Conservation (phyloP, 2,113 vertebrate species). For the Labeo rohita region DNA sequence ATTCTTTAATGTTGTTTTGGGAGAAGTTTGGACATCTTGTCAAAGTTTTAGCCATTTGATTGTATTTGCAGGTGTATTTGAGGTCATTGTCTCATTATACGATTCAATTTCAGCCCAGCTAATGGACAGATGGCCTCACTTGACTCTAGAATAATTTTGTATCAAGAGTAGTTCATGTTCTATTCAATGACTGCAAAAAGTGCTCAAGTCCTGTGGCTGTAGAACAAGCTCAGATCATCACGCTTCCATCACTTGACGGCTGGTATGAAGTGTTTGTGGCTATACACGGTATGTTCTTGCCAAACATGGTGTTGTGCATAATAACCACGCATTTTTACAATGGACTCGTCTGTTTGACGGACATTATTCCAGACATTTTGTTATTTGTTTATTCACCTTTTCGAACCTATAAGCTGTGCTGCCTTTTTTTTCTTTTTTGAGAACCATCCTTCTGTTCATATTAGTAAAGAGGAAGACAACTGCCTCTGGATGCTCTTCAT, state of each 20-base stretch:
- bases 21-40: background rate
- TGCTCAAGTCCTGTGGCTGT: slow-evolving; percentile 9
- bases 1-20: too few species aligned
- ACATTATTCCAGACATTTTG: slow-evolving; percentile 9
- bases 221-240: slow-evolving; percentile 31
- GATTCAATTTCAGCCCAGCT: background rate
- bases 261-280: slow-evolving; percentile 5
- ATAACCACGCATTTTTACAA: slow-evolving; percentile 11
- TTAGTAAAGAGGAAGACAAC: slow-evolving; percentile 6
- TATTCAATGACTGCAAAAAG: slow-evolving; percentile 15
- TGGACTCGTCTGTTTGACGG: slow-evolving; percentile 9
- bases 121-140: slow-evolving; percentile 15
- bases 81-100: slow-evolving; percentile 17
- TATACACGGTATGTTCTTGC: slow-evolving; percentile 30
- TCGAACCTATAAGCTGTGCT: background rate
- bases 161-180: slow-evolving; percentile 23
- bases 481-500: background rate
- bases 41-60: background rate
- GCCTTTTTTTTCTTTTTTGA: background rate
- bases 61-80: background rate
- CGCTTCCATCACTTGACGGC: slow-evolving; percentile 23
- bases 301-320: slow-evolving; percentile 20
- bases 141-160: slow-evolving; percentile 19
- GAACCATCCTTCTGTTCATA: background rate
- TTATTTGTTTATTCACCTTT: slow-evolving; percentile 31